Conservation (phyloP, 1,140 invertebrate genomes). For the Bemisia tabaci region DNA sequence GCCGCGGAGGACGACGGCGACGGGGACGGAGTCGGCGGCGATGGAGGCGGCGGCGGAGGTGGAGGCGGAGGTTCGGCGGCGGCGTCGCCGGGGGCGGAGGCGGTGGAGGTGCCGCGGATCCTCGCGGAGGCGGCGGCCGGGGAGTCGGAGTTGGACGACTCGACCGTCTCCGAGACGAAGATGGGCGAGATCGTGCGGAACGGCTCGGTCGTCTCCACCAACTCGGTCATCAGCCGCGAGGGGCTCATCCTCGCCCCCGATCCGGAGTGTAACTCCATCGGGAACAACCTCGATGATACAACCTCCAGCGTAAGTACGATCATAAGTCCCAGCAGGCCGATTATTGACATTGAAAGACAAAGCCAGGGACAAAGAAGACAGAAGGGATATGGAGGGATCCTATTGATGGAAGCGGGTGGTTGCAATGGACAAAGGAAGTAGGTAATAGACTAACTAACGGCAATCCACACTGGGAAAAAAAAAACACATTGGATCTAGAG, state of each 20-base stretch:
- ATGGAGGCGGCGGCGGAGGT: slow-evolving; percentile 17
- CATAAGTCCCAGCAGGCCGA: no score
- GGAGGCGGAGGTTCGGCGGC: slow-evolving; percentile 12
- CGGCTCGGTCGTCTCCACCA: slow-evolving; percentile 10
- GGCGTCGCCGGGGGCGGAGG: slow-evolving; percentile 32
- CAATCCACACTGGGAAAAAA: no score
- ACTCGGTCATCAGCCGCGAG: slow-evolving; percentile 40
- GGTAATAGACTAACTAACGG: no score
- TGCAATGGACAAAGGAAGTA: no score
- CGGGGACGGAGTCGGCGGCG: slow-evolving; percentile 34
- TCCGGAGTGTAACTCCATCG: slow-evolving; percentile 34
- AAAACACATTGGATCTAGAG: no score
- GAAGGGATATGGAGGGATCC: no score
- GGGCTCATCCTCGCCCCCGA: slow-evolving; percentile 46
- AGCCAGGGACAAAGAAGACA: no score
- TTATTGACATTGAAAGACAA: no score
- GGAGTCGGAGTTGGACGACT: not conserved
- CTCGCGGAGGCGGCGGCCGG: slow-evolving; percentile 20
- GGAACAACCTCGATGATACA: slow-evolving; percentile 17
- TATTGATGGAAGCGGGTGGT: no score
- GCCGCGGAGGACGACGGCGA: slow-evolving; percentile 36
- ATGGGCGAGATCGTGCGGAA: not conserved
- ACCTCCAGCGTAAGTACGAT: not conserved
- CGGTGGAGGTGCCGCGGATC: slow-evolving; percentile 43
- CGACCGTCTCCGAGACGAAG: slow-evolving; percentile 4